Evolutionary conservation across 2,888 invertebrate species (phyloP), one percentile per base, ranked within the genome.

Genomic region (Phlogophora meticulosa): DNA sequence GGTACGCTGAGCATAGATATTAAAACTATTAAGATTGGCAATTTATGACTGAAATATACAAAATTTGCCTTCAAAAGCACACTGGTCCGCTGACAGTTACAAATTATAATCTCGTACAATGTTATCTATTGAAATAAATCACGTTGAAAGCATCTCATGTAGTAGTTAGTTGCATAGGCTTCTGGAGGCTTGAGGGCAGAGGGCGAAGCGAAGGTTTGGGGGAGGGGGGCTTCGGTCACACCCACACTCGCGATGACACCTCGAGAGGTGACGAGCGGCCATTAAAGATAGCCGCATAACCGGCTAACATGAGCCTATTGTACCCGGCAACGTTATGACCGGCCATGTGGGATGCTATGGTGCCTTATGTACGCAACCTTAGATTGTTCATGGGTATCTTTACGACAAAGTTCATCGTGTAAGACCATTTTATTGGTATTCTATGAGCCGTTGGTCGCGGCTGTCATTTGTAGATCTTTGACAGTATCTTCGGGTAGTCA

Each of bases 231-330:
- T 84, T 86, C 71, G 87, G 89, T 85, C 71, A 85, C 88, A 83
- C 89, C 89, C 87, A 91, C 91, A 88, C 87, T 28, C 34, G 34
- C 45, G 81, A 85, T 85, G 86, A 85, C 85, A 89, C 80, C 78
- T 72, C 57, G 53, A 72, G 62, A 78, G 68, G 69, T 79, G 84
- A 78, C 72, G 63, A 76, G 73, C 72, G 65, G 62, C 65, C 64
- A 72, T 76, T 80, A 69, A 28, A 65, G 74, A 83, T 82, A 75
- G 68, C 77, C 77, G 38, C 76, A 73, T 72, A 72, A 72, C 77
- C 64, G 17, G 48, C 46, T 48, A 48, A 78, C 77, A 70, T 46
- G 46, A 60, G 52, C 28, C 64, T 73, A 69, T 61, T 78, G 76
- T 74, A 75, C 61, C 65, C 43, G 58, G 52, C 38, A 55, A 63